Percentiles rank a stretch among this genome's conserved stretches.
Conservation (phyloP, 2,888 invertebrate genomes). For the Oxytorus armatus region DNA sequence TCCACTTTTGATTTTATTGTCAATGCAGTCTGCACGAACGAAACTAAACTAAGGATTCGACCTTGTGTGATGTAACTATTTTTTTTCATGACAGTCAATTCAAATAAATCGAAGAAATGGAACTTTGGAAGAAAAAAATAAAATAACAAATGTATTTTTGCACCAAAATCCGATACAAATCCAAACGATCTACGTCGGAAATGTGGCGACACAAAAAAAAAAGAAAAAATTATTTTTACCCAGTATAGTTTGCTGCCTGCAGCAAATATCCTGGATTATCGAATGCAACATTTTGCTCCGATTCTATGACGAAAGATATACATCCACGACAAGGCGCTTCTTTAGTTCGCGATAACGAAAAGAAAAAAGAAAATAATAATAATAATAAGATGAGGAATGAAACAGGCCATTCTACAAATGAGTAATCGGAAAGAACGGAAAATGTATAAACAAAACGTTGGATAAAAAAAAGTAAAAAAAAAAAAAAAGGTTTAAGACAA, state of each 20-base stretch:
- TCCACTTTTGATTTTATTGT: constrained; percentile 60
- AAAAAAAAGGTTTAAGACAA: constrained; percentile 47
- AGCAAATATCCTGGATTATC: constrained; percentile 56
- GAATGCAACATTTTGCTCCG: not conserved
- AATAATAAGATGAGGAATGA: constrained; percentile 77
- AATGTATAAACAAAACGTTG: constrained; percentile 64
- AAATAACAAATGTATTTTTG: constrained; percentile 9
- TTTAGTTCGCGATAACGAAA: constrained; percentile 57
- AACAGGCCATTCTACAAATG: constrained; percentile 79
- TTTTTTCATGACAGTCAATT: not conserved
- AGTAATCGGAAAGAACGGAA: constrained; percentile 50
- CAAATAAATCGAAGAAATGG: not conserved
- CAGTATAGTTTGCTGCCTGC: constrained; percentile 63
- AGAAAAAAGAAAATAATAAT: constrained; percentile 71
- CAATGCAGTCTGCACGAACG: constrained; percentile 62
- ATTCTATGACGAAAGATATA: not conserved
- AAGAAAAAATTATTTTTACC: constrained; percentile 22
- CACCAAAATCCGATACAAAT: constrained; percentile 4
- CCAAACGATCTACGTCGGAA: constrained; percentile 17
- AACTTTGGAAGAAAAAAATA: not conserved
- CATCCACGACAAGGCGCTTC: constrained; percentile 41
- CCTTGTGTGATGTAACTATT: constrained; percentile 22
- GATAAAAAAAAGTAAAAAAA: constrained; percentile 50
- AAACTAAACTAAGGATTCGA: constrained; percentile 58
- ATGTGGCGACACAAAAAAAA: not conserved